Evolutionary conservation across 2,113 vertebrate genomes (phyloP).

Genomic region (Oncorhynchus nerka): DNA sequence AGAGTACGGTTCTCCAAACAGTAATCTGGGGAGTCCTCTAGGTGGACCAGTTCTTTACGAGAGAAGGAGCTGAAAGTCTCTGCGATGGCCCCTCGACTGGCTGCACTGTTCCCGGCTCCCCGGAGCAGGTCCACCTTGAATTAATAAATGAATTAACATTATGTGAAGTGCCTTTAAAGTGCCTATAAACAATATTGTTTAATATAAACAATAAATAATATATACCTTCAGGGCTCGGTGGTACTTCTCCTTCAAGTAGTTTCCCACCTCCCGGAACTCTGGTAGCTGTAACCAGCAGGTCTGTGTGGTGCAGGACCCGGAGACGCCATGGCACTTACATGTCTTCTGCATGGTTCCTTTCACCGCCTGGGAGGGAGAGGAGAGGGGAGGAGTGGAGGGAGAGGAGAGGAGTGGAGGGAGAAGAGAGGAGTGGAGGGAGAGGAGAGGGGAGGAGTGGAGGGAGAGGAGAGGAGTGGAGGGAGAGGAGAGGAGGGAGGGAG

Average conservation of each 20-base stretch:
- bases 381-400: no score
- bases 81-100: constrained; percentile 88
- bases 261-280: constrained; percentile 94
- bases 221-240: constrained; percentile 79
- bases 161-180: no score
- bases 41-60: constrained; percentile 94
- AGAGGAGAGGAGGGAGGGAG: neutral
- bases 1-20: constrained; percentile 96
- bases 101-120: constrained; percentile 93
- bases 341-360: constrained; percentile 97
- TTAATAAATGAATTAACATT: no score
- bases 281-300: constrained; percentile 98
- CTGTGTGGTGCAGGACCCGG: constrained; percentile 97
- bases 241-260: constrained; percentile 97
- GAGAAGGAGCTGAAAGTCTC: constrained; percentile 97
- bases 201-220: no score
- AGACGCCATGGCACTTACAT: constrained; percentile 96
- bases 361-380: constrained; percentile 78
- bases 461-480: no score
- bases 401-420: no score
- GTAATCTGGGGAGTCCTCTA: constrained; percentile 97
- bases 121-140: constrained; percentile 90
- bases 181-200: no score
- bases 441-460: no score
- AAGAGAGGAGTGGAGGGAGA: no score